Conservation (phyloP, 2,113 vertebrate species). For the Onychostoma macrolepis region DNA sequence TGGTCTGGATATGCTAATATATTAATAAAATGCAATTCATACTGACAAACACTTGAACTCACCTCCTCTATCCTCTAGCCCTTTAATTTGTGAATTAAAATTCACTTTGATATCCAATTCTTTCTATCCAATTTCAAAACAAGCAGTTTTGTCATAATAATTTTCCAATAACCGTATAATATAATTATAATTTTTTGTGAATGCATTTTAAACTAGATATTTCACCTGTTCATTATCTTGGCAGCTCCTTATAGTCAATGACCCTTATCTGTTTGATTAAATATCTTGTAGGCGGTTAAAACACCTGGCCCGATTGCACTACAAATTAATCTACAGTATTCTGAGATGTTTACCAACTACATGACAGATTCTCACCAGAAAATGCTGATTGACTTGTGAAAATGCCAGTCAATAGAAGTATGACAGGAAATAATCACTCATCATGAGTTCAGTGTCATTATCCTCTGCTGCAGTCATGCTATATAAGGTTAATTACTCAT, state of each 20-base stretch:
- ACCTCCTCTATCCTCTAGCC: not conserved
- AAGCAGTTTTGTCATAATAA: not conserved
- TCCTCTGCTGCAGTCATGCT: slow-evolving; percentile 21
- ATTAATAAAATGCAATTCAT: not conserved
- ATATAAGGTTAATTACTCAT: slow-evolving; percentile 58
- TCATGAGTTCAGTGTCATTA: slow-evolving; percentile 42
- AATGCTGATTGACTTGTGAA: not conserved
- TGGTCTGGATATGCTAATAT: not conserved
- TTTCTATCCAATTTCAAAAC: not conserved
- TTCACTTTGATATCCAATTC: not conserved
- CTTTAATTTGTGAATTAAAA: not conserved
- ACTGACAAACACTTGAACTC: not conserved
- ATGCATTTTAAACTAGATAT: not conserved
- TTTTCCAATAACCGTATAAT: too few relatives aligned
- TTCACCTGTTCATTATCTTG: not conserved
- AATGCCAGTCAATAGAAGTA: slow-evolving; percentile 27
- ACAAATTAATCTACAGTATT: slow-evolving; percentile 19
- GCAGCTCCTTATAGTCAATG: not conserved
- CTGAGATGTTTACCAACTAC: not conserved
- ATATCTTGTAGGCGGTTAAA: not conserved
- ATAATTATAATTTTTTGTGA: too few relatives aligned
- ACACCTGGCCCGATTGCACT: not conserved
- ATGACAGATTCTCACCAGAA: not conserved
- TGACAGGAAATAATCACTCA: slow-evolving; percentile 35
- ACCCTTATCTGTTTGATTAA: not conserved